These are phyloP conservation scores for Trinorchestia longiramus DNA, from an alignment of 1,140 invertebrate species.

Conservation along the genomic window DNA sequence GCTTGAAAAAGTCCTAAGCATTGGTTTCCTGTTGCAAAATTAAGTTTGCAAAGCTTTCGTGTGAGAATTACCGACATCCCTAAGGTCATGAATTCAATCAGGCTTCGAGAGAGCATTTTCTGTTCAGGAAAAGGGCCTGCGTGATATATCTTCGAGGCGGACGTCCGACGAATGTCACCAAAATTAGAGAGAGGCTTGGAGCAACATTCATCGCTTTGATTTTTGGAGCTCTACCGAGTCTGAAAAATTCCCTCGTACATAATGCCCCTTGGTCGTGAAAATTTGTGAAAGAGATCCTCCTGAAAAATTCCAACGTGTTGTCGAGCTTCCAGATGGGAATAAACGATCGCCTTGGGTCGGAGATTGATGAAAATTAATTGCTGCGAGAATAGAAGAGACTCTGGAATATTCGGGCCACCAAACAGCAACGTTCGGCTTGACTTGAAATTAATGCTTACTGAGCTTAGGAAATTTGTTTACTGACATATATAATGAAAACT, in stretches of 20 bases:
- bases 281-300: constrained; percentile 46
- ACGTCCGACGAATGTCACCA: constrained; percentile 31
- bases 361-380: constrained; percentile 52
- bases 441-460: constrained; percentile 21
- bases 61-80: too few relatives aligned
- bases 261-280: constrained; percentile 43
- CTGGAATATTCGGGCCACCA: constrained; percentile 1
- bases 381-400: constrained; percentile 27
- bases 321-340: constrained; percentile 48
- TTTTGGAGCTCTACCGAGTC: background rate
- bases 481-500: too few relatives aligned
- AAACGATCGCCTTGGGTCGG: constrained; percentile 48
- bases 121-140: background rate
- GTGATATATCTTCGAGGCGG: background rate
- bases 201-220: constrained; percentile 44
- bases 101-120: background rate
- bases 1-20: too few relatives aligned
- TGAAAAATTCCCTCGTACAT: constrained; percentile 46
- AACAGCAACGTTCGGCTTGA: background rate
- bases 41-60: too few relatives aligned
- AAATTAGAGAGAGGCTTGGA: constrained; percentile 40
- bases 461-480: constrained; percentile 1
- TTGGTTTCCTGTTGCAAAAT: too few relatives aligned
- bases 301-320: constrained; percentile 50
- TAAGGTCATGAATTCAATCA: constrained; percentile 3